Evolutionary conservation across 2,888 invertebrate genomes (phyloP).

Genomic region (Rotaria macrura): DNA sequence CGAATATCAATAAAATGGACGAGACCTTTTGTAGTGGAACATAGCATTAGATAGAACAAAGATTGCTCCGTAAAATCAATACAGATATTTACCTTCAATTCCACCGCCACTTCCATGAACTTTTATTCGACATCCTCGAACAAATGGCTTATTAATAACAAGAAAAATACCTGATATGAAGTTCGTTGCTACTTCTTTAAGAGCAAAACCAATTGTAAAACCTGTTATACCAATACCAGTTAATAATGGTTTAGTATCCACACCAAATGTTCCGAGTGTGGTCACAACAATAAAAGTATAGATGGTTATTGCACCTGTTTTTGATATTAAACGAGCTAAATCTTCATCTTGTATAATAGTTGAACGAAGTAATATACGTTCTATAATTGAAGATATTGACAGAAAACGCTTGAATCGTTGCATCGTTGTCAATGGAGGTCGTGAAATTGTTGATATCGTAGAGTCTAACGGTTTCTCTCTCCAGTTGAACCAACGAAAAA

Average conservation of each 20-base stretch:
- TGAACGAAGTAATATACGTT: not conserved
- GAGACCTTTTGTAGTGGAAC: not conserved
- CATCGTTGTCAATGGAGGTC: not conserved
- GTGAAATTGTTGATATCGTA: not conserved
- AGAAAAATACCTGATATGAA: not conserved
- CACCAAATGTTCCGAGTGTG: not conserved
- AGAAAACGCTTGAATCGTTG: not conserved
- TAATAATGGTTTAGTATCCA: conserved; percentile 2
- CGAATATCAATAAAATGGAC: not conserved
- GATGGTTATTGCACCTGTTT: not conserved
- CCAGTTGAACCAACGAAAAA: not conserved
- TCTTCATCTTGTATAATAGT: not conserved
- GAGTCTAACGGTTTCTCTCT: not conserved
- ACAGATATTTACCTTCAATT: not conserved
- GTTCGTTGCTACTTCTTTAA: conserved; percentile 18
- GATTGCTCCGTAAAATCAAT: not conserved
- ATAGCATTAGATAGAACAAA: too few species aligned
- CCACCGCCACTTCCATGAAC: not conserved
- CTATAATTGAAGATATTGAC: not conserved
- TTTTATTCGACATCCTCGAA: conserved; percentile 16
- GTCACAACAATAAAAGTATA: not conserved
- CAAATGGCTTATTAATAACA: conserved; percentile 19
- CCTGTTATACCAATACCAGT: conserved; percentile 16
- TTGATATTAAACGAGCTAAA: not conserved
- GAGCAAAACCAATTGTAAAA: conserved; percentile 2